These are phyloP conservation scores for Ciconia nigra DNA, from an alignment of 2,797 vertebrate genomes.

Conservation along the genomic window DNA sequence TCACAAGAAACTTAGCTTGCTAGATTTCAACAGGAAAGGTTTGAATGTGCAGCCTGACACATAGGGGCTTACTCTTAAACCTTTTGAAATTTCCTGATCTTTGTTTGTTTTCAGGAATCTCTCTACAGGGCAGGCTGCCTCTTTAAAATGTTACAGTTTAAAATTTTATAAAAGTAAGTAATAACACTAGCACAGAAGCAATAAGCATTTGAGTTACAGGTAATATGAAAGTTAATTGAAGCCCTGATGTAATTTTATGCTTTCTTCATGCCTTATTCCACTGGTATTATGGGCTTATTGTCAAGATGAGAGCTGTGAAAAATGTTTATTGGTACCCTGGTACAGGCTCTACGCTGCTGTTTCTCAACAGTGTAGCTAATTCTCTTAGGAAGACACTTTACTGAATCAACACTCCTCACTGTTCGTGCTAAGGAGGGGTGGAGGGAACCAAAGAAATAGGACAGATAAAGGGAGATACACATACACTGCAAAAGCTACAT, in stretches of 20 bases:
- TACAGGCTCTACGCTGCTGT: neutral
- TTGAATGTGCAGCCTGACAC: neutral
- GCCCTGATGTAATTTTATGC: neutral
- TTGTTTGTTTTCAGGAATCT: neutral
- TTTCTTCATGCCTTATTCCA: neutral
- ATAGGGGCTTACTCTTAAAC: neutral
- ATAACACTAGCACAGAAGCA: neutral
- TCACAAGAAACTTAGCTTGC: neutral
- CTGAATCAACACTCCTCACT: neutral
- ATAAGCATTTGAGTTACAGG: neutral
- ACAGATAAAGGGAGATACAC: neutral
- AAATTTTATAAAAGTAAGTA: neutral
- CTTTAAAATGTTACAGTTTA: neutral
- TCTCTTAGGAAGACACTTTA: neutral
- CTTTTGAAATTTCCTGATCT: neutral
- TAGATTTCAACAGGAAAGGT: neutral
- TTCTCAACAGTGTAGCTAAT: neutral
- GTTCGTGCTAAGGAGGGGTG: neutral
- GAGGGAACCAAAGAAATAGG: neutral
- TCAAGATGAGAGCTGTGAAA: neutral
- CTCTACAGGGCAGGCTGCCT: neutral
- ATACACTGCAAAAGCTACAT: neutral
- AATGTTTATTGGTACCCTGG: neutral
- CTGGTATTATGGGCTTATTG: neutral
- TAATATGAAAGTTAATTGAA: conserved; percentile 21